Percentiles rank a stretch among this genome's conserved stretches.
Evolutionary conservation across 2,113 vertebrate genomes (phyloP).

Genomic region (Gnathonemus echidnorhynchus): DNA sequence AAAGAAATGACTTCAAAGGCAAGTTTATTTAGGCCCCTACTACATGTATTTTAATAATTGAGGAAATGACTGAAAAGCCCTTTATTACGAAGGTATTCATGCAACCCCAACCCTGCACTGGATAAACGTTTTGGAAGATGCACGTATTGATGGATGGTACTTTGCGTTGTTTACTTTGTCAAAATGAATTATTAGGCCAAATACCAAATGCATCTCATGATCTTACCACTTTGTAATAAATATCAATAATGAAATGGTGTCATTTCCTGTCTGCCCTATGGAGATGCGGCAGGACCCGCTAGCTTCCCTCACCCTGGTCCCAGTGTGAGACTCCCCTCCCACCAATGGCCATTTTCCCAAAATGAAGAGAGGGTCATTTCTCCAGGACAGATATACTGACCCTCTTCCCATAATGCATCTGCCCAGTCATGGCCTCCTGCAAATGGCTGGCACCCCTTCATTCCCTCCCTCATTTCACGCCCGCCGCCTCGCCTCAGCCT

Average conservation of each 20-base stretch:
- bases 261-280: background rate
- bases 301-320: background rate
- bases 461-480: background rate
- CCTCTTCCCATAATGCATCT: background rate
- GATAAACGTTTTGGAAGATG: background rate
- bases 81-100: background rate
- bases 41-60: background rate
- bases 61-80: background rate
- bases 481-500: background rate
- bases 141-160: background rate
- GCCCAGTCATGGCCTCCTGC: background rate
- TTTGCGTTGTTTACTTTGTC: background rate
- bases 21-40: background rate
- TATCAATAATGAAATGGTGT: background rate
- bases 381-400: background rate
- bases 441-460: background rate
- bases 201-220: background rate
- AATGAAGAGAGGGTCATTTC: background rate
- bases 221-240: background rate
- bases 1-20: background rate
- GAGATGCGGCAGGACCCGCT: background rate
- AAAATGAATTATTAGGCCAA: background rate
- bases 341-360: background rate
- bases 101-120: background rate
- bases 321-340: background rate